phyloP scores from a whole-genome alignment of 2,888 invertebrate genomes.

The Chloroclysta siterata region DNA sequence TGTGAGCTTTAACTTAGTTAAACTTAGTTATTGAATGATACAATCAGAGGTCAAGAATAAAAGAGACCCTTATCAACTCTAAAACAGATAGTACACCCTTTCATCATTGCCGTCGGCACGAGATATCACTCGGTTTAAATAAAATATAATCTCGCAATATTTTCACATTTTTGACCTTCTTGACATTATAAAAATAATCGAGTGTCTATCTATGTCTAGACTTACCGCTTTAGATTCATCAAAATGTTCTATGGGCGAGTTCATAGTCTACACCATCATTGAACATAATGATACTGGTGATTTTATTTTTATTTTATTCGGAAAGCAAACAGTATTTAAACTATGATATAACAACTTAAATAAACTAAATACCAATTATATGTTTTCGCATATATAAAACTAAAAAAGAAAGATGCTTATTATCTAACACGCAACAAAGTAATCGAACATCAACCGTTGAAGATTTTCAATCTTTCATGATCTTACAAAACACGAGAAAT shows the following conservation, averaged over 20 bases:
- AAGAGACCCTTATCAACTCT: conserved; percentile 16
- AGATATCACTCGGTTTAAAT: conserved; percentile 13
- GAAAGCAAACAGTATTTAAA: too few species aligned
- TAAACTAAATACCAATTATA: too few species aligned
- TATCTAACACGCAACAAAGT: neutral
- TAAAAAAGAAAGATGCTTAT: too few species aligned
- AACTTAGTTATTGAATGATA: conserved; percentile 5
- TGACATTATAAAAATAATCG: neutral
- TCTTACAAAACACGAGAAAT: too few species aligned
- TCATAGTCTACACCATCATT: neutral
- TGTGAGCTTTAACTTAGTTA: neutral
- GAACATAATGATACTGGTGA: neutral
- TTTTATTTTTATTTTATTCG: too few species aligned
- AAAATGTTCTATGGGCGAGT: neutral
- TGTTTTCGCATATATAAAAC: too few species aligned
- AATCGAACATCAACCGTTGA: too few species aligned
- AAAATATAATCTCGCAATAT: conserved; percentile 6
- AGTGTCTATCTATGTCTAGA: neutral
- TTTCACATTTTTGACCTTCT: conserved; percentile 7
- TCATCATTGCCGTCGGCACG: conserved; percentile 8
- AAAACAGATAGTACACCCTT: conserved; percentile 7
- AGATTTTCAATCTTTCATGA: too few species aligned
- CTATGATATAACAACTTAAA: too few species aligned
- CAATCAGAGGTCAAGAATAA: conserved; percentile 11
- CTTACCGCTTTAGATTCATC: neutral